Conservation (phyloP, 2,888 invertebrate genomes). For the Belgica antarctica region DNA sequence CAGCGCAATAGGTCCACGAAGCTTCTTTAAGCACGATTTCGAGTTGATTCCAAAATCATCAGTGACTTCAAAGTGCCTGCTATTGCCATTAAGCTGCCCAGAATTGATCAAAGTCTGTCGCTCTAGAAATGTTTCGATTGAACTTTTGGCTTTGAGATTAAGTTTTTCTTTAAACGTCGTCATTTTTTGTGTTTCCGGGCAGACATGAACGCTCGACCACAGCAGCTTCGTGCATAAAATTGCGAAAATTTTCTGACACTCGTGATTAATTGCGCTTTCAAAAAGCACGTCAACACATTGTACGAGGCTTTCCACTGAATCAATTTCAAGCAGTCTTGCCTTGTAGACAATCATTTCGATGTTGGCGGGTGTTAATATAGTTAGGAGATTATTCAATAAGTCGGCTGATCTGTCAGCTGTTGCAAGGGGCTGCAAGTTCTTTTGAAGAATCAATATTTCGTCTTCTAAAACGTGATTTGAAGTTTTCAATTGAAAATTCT, state of each 20-base stretch:
- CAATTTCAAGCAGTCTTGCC: not conserved
- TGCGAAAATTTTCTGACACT: not conserved
- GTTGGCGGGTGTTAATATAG: not conserved
- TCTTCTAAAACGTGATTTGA: too few species aligned
- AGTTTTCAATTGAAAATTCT: not conserved
- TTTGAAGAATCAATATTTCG: not conserved
- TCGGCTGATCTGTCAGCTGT: not conserved
- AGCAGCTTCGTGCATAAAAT: not conserved
- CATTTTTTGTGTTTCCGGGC: not conserved
- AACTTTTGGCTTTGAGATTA: not conserved
- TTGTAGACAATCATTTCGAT: conserved; percentile 3
- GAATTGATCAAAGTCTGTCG: not conserved
- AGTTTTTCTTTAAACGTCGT: not conserved
- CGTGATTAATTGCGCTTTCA: not conserved
- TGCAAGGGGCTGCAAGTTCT: not conserved
- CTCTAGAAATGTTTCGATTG: not conserved
- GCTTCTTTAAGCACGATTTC: not conserved
- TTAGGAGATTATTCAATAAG: not conserved
- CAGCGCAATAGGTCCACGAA: not conserved
- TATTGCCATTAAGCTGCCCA: not conserved
- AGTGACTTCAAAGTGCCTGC: not conserved
- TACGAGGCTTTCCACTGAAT: not conserved
- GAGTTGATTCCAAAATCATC: not conserved
- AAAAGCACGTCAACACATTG: not conserved
- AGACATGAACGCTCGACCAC: not conserved